A percentile compares a stretch with the other conserved stretches of the same genome.
Conservation (phyloP, 1,140 invertebrate genomes). For the Danaus melanippus region DNA sequence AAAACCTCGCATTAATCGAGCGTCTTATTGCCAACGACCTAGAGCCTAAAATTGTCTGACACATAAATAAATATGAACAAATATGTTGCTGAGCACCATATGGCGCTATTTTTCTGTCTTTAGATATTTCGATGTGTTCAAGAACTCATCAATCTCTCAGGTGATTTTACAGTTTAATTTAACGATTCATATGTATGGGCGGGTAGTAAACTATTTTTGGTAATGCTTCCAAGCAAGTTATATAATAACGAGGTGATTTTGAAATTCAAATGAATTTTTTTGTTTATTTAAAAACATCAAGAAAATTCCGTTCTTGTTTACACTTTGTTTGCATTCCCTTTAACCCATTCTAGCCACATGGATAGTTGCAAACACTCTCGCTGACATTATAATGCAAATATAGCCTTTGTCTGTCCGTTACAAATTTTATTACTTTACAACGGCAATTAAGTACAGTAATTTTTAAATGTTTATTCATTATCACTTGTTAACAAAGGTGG, state of each 20-base stretch:
- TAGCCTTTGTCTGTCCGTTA: slow-evolving; percentile 1
- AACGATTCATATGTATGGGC: slow-evolving; percentile 11
- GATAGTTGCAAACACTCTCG: not conserved
- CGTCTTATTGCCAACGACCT: slow-evolving; percentile 22
- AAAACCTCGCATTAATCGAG: slow-evolving; percentile 12
- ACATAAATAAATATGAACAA: slow-evolving; percentile 2
- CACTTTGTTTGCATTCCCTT: slow-evolving; percentile 5
- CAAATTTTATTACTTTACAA: slow-evolving; percentile 1
- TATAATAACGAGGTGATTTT: not conserved
- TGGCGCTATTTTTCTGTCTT: slow-evolving; percentile 42
- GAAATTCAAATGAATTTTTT: not conserved
- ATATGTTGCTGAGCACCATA: slow-evolving; percentile 42
- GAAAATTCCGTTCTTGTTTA: not conserved
- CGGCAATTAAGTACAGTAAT: slow-evolving; percentile 11
- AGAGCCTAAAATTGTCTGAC: slow-evolving; percentile 34
- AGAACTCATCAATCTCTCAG: slow-evolving; percentile 62
- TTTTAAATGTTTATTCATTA: slow-evolving; percentile 5
- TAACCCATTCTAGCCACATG: slow-evolving; percentile 13
- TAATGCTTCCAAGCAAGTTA: not conserved
- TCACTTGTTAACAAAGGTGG: no score
- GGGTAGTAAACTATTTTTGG: slow-evolving; percentile 14
- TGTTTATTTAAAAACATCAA: slow-evolving; percentile 1
- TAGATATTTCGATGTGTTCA: slow-evolving; percentile 50
- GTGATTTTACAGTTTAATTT: slow-evolving; percentile 42
- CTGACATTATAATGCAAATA: slow-evolving; percentile 15